These are phyloP conservation scores for Delia radicum DNA, from an alignment of 1,140 invertebrate genomes.

Conservation along the genomic window DNA sequence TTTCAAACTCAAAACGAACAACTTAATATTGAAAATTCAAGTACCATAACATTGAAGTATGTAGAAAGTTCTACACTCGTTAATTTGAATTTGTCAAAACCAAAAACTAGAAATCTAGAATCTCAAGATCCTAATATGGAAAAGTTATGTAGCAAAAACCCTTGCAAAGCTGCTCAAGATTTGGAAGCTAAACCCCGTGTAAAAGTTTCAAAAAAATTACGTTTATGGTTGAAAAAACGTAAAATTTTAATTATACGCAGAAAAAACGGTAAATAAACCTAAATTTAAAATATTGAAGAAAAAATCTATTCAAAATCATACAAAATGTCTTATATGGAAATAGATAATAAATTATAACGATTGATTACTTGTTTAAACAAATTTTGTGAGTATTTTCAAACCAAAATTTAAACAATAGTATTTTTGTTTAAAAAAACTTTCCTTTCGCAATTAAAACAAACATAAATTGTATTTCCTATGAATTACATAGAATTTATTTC, in stretches of 20 bases:
- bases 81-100: too few species aligned
- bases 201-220: constrained; percentile 40
- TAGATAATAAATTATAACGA: not conserved
- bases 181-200: not conserved
- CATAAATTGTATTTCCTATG: not conserved
- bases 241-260: constrained; percentile 45
- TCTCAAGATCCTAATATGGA: not conserved
- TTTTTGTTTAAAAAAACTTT: constrained; percentile 1
- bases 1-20: too few species aligned
- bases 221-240: constrained; percentile 47
- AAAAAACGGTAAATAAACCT: constrained; percentile 12
- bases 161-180: not conserved
- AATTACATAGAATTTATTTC: not conserved
- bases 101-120: too few species aligned
- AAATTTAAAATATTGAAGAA: not conserved
- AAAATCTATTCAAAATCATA: not conserved
- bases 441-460: not conserved
- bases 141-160: not conserved
- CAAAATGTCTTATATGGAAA: not conserved
- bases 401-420: too few species aligned
- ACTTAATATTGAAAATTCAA: not conserved
- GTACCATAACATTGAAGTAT: too few species aligned
- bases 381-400: not conserved
- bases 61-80: too few species aligned
- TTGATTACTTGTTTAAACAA: not conserved